Conservation (phyloP, 2,113 vertebrate species). For the Paramisgurnus dabryanus region DNA sequence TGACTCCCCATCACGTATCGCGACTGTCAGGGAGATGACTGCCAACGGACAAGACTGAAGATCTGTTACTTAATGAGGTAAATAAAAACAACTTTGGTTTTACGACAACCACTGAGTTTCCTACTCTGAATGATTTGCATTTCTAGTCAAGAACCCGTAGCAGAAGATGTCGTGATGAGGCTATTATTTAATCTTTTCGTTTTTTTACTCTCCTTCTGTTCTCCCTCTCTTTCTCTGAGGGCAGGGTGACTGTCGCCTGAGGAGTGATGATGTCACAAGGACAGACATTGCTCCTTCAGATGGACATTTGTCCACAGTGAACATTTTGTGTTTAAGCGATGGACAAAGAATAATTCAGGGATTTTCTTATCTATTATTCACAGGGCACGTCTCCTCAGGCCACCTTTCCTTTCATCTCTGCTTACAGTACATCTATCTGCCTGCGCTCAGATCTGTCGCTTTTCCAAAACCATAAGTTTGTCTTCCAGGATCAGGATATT, state of each 20-base stretch:
- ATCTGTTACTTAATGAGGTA: constrained; percentile 98
- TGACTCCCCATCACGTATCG: constrained; percentile 84
- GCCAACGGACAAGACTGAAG: constrained; percentile 84
- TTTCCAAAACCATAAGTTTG: not conserved
- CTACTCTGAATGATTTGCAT: constrained; percentile 12
- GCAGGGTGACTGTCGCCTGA: constrained; percentile 27
- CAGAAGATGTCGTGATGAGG: constrained; percentile 6
- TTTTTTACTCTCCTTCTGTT: constrained; percentile 16
- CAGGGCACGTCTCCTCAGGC: constrained; percentile 10
- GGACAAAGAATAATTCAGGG: constrained; percentile 17
- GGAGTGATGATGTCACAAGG: constrained; percentile 50
- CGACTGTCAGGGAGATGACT: constrained; percentile 78
- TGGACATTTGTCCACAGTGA: constrained; percentile 28
- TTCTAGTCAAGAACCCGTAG: constrained; percentile 29
- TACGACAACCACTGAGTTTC: not conserved
- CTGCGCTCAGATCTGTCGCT: not conserved
- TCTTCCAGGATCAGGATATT: constrained; percentile 6
- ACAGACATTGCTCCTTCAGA: constrained; percentile 41
- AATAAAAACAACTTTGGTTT: constrained; percentile 44
- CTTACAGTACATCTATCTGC: constrained; percentile 9
- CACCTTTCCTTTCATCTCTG: constrained; percentile 22
- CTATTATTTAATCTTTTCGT: not conserved
- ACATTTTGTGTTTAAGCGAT: constrained; percentile 32
- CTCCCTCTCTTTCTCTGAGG: constrained; percentile 18
- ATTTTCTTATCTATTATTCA: constrained; percentile 12